Percentiles rank a stretch among this genome's conserved stretches.
Evolutionary conservation across 2,888 invertebrate species (phyloP).

Genomic region (Gryllus longicercus): DNA sequence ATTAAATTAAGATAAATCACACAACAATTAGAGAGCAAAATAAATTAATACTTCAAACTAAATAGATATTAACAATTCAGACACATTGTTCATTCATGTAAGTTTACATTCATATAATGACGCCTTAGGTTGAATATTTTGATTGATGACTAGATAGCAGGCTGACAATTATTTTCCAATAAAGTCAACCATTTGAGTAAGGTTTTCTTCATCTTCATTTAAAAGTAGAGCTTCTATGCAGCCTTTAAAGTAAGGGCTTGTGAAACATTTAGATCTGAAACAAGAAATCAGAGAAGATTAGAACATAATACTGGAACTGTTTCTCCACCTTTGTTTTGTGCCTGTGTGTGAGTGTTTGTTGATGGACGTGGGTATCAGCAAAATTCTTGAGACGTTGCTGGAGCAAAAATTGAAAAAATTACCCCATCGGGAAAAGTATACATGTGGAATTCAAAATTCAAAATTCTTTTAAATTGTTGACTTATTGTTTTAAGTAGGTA

Average conservation of each 20-base stretch:
- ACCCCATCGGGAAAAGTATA: too few species aligned
- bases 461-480: too few species aligned
- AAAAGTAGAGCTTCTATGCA: constrained; percentile 76
- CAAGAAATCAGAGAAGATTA: too few species aligned
- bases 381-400: too few species aligned
- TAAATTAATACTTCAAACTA: constrained; percentile 1
- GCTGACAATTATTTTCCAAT: constrained; percentile 58
- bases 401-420: too few species aligned
- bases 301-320: too few species aligned
- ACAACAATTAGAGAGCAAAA: background rate
- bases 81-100: background rate
- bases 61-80: background rate
- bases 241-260: constrained; percentile 75
- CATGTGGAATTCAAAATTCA: too few species aligned
- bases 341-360: too few species aligned
- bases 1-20: constrained; percentile 22
- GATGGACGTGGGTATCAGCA: too few species aligned
- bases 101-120: background rate
- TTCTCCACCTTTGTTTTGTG: too few species aligned
- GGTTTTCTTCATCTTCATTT: constrained; percentile 71
- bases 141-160: constrained; percentile 2
- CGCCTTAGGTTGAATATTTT: background rate
- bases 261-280: constrained; percentile 73
- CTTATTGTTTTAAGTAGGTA: too few species aligned
- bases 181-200: constrained; percentile 75